Conservation (phyloP, 1,140 invertebrate species). For the Panonychus citri region DNA sequence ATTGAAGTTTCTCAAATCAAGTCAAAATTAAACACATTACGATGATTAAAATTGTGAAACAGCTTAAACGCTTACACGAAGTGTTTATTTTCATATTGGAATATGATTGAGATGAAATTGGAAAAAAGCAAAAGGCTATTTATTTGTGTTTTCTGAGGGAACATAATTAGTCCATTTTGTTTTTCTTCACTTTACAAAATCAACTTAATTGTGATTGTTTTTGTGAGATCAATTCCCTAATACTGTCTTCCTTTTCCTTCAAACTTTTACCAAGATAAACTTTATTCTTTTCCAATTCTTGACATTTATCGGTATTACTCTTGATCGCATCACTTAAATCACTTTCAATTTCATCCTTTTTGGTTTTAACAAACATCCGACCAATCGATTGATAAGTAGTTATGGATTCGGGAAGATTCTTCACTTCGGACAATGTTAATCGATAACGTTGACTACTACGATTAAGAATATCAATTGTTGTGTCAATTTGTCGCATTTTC, state of each 20-base stretch:
- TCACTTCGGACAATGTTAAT: not conserved
- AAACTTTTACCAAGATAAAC: not conserved
- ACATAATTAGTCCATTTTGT: too few species aligned
- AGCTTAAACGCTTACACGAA: too few species aligned
- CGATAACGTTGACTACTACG: not conserved
- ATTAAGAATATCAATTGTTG: not conserved
- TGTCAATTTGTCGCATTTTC: conserved; percentile 7
- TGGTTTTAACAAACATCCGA: conserved; percentile 7
- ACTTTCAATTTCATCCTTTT: not conserved
- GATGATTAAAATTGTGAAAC: too few species aligned
- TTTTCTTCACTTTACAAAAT: not conserved
- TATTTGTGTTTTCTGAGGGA: too few species aligned
- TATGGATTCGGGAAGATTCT: not conserved
- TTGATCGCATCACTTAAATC: not conserved
- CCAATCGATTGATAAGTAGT: conserved; percentile 6
- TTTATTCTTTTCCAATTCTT: conserved; percentile 2
- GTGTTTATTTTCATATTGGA: too few species aligned
- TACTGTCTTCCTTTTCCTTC: conserved; percentile 9
- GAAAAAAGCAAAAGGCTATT: too few species aligned
- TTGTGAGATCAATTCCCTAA: conserved; percentile 6
- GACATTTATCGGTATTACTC: not conserved
- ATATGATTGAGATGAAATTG: too few species aligned
- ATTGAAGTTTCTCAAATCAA: too few species aligned
- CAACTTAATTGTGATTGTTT: not conserved
- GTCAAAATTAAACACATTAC: too few species aligned